Base-by-base conservation (phyloP, 2,113 vertebrate genomes). In the Asarcornis scutulata region DNA sequence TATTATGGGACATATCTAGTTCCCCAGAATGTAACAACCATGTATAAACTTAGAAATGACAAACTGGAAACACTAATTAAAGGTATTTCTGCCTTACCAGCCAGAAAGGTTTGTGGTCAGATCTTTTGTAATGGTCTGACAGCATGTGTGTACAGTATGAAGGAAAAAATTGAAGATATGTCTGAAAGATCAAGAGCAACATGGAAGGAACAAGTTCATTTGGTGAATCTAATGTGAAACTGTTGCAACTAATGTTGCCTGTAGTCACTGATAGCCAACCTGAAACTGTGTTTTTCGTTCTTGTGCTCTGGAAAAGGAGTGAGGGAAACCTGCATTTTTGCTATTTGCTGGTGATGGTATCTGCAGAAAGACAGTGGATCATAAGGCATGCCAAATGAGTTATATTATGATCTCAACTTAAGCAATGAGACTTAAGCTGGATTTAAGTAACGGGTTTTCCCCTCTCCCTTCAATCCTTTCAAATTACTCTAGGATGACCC, bases 391-490 rank as follows among this genome's bases (percentile, higher is more conserved):
- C 29, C 67, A 67, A 89, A 56, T 60, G 0, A 59, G 44, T 76
- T 92, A 27, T 38, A 17, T 1, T 60, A 23, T 55, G 40, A 29
- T 3, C 26, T 82, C 17, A 38, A 25, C 6, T 55, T 16, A 18
- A 86, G n/a, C 34, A 67, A 7, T 66, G 68, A 58, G 15, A 3
- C 11, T 86, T 69, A 50, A 86, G 21, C 17, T 92, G 29, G 4
- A 7, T 69, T 86, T 88, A 63, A 71, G 12, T 58, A 29, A 79
- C 32, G 55, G 9, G 3, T 55, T 7, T 73, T 77, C 7, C 7
- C 2, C 23, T 31, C 44, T 16, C 7, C 16, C 7, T 17, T 25
- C 0, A 4, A 22, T 69, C 6, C 12, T 26, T 25, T 17, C 18
- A 34, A 32, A 40, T 66, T 66, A 44, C 69, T 55, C 13, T 36